Evolutionary conservation across 2,113 vertebrate genomes (phyloP).

Genomic region (Raja brachyura): DNA sequence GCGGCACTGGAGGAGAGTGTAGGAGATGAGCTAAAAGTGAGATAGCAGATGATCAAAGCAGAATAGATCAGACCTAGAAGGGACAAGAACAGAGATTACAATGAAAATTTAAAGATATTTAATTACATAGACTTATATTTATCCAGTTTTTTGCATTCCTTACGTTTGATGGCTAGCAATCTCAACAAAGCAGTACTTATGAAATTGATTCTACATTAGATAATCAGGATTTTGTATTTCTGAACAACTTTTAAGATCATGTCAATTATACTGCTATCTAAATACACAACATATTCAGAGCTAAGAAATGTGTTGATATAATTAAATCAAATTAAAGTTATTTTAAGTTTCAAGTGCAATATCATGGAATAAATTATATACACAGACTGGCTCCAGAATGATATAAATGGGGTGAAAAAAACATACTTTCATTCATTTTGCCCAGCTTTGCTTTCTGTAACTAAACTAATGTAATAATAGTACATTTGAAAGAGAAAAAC

Average conservation of each 20-base stretch:
- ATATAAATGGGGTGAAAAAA: background rate
- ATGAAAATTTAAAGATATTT: background rate
- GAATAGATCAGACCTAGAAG: background rate
- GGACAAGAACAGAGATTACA: background rate
- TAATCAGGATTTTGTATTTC: background rate
- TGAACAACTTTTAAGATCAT: background rate
- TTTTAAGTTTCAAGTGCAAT: conserved; percentile 8
- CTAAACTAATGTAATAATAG: too few species aligned
- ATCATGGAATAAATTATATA: background rate
- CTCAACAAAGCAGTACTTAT: background rate
- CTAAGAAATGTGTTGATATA: background rate
- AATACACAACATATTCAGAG: background rate
- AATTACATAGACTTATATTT: background rate
- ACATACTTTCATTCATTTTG: background rate
- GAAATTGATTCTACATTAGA: background rate
- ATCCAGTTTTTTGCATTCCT: background rate
- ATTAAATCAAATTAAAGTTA: conserved; percentile 6
- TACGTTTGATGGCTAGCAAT: background rate
- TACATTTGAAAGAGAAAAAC: too few species aligned
- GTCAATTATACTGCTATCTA: background rate
- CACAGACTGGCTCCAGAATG: background rate
- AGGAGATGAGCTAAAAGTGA: background rate
- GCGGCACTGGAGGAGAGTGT: background rate
- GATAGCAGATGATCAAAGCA: background rate
- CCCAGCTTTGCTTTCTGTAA: background rate